Evolutionary conservation across 2,113 vertebrate genomes (phyloP), one percentile per base, ranked within the genome.

Genomic region (Pungitius pungitius): DNA sequence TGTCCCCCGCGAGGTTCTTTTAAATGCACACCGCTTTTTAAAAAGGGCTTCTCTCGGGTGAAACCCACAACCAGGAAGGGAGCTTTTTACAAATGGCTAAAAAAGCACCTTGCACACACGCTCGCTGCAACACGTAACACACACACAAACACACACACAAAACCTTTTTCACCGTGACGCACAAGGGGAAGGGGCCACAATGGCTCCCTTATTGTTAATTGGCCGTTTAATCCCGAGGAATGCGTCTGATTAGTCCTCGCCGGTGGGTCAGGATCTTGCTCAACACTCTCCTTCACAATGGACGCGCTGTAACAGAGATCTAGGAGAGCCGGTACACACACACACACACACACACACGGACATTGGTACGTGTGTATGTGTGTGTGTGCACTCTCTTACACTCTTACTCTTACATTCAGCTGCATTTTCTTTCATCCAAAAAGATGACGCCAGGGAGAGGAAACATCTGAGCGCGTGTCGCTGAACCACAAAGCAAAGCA

Each of bases 151-250:
- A 43, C 65, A 68, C 67, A 69, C 47, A 86, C 60, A 75, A 73
- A 90, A 82, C 83, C 79, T 79, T 62, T n/a, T 86, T 86, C 87
- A 85, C 68, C 78, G 89, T 93, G 92, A 91, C 90, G 90, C 90
- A 93, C 77, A 90, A 75, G 75, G 80, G 89, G 79, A 91, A 88
- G 84, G 81, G 85, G 77, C 82, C 18, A 93, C 92, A 92, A 94
- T 93, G 89, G 91, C 52, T 91, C 93, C 89, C 90, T 93, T 89
- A 93, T 92, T 84, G 91, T 92, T 94, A 94, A 94, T 94, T 94
- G 93, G 92, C 81, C 18, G 82, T 90, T 86, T 94, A 94, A 94
- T 94, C 93, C 93, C 27, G 57, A 91, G 90, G 94, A 94, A 94
- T 94, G 92, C 76, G 73, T 85, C 90, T 93, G 90, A 94, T 94